Percentiles rank a stretch among this genome's conserved stretches.
phyloP scores from a whole-genome alignment of 2,888 invertebrate species.

The Eristalis pertinax region DNA sequence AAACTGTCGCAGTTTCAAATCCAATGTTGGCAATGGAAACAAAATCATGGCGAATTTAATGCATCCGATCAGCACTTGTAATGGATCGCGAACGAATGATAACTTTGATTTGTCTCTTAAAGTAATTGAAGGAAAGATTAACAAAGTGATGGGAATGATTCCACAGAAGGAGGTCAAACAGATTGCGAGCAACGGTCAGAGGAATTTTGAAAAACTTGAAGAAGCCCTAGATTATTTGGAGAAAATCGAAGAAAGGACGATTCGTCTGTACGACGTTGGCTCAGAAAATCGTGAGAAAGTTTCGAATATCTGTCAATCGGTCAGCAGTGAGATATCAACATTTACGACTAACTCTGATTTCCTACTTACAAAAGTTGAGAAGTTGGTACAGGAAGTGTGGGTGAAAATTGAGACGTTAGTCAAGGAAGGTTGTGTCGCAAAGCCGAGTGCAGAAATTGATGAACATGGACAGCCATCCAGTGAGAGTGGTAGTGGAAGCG shows the following conservation, averaged over 20 bases:
- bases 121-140: slow-evolving; percentile 73
- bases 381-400: slow-evolving; percentile 75
- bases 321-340: slow-evolving; percentile 77
- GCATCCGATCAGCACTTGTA: slow-evolving; percentile 67
- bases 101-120: slow-evolving; percentile 72
- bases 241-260: slow-evolving; percentile 77
- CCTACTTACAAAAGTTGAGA: slow-evolving; percentile 78
- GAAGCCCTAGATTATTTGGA: slow-evolving; percentile 76
- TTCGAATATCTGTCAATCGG: slow-evolving; percentile 76
- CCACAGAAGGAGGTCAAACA: slow-evolving; percentile 70
- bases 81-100: slow-evolving; percentile 47
- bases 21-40: slow-evolving; percentile 29
- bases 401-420: slow-evolving; percentile 72
- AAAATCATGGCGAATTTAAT: slow-evolving; percentile 71
- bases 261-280: slow-evolving; percentile 74
- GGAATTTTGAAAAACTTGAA: slow-evolving; percentile 76
- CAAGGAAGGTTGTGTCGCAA: slow-evolving; percentile 7
- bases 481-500: slow-evolving; percentile 4
- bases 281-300: slow-evolving; percentile 73
- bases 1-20: slow-evolving; percentile 47
- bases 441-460: background rate
- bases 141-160: slow-evolving; percentile 51
- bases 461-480: slow-evolving; percentile 5
- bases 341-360: slow-evolving; percentile 78
- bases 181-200: slow-evolving; percentile 67